Conservation (phyloP, 2,888 invertebrate species). For the Brenthis daphne region DNA sequence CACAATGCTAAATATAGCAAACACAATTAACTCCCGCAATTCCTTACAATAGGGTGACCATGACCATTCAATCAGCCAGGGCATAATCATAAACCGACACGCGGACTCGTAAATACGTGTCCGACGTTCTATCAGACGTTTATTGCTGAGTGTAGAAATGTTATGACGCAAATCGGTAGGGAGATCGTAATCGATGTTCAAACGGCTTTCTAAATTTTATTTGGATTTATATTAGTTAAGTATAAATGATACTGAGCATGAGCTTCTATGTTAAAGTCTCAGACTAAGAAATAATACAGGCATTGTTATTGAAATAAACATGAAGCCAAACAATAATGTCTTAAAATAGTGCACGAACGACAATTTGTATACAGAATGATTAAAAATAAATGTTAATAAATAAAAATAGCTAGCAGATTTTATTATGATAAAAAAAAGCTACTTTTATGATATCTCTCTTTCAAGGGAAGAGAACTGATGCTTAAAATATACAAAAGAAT, state of each 20-base stretch:
- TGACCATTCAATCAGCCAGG: constrained; percentile 77
- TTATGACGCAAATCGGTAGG: constrained; percentile 72
- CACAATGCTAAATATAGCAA: constrained; percentile 34
- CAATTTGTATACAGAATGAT: too few species aligned
- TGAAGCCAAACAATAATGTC: too few species aligned
- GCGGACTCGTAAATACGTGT: constrained; percentile 69
- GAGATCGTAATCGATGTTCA: constrained; percentile 63
- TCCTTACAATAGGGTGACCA: constrained; percentile 59
- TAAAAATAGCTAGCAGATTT: too few species aligned
- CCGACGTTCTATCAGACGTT: constrained; percentile 58
- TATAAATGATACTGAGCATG: too few species aligned
- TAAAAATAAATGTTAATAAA: too few species aligned
- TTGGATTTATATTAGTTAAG: constrained; percentile 1
- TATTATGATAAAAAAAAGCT: too few species aligned
- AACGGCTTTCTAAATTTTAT: constrained; percentile 48
- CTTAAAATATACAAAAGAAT: too few species aligned
- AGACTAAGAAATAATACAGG: too few species aligned
- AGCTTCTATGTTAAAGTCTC: too few species aligned
- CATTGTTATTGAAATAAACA: too few species aligned
- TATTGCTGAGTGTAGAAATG: constrained; percentile 61
- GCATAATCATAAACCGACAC: constrained; percentile 78
- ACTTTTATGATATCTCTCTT: too few species aligned
- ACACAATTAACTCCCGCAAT: constrained; percentile 28
- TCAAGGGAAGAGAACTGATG: too few species aligned
- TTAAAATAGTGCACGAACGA: background rate